A percentile compares a stretch with the other conserved stretches of the same genome.
These are phyloP conservation scores for Magallana nippona DNA, from an alignment of 2,888 invertebrate species.

Conservation along the genomic window DNA sequence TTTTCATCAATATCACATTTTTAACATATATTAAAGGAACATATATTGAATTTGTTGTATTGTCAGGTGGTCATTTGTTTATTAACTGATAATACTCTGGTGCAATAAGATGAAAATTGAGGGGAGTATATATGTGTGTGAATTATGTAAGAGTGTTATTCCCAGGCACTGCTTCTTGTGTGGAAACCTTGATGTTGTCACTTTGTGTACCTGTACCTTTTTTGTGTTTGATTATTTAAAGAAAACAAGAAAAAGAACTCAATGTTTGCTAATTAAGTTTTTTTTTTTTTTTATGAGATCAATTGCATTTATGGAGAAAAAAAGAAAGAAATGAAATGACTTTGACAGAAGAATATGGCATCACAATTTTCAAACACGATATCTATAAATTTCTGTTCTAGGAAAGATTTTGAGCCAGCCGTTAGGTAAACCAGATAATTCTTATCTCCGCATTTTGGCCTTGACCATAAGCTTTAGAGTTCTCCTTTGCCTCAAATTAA, in stretches of 20 bases:
- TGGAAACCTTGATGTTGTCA: constrained; percentile 4
- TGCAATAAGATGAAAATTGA: not conserved
- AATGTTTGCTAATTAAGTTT: too few species aligned
- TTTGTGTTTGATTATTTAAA: not conserved
- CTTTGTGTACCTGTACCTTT: not conserved
- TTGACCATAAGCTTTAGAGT: constrained; percentile 1
- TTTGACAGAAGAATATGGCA: too few species aligned
- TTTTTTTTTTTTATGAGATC: too few species aligned
- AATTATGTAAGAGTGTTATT: not conserved
- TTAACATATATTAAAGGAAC: too few species aligned
- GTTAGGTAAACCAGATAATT: constrained; percentile 12
- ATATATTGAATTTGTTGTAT: not conserved
- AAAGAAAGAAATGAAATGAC: too few species aligned
- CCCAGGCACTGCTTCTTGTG: not conserved
- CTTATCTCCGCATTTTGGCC: constrained; percentile 17
- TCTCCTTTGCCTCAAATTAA: not conserved
- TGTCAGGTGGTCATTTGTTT: not conserved
- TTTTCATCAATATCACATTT: too few species aligned
- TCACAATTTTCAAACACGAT: not conserved
- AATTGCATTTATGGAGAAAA: too few species aligned
- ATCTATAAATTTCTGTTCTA: constrained; percentile 18
- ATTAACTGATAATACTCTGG: not conserved
- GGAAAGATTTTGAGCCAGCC: constrained; percentile 17
- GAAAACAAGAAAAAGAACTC: too few species aligned
- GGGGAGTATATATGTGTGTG: not conserved